Evolutionary conservation across 23 tunicate genomes (phyloP).

Genomic region (Corella eumyota): DNA sequence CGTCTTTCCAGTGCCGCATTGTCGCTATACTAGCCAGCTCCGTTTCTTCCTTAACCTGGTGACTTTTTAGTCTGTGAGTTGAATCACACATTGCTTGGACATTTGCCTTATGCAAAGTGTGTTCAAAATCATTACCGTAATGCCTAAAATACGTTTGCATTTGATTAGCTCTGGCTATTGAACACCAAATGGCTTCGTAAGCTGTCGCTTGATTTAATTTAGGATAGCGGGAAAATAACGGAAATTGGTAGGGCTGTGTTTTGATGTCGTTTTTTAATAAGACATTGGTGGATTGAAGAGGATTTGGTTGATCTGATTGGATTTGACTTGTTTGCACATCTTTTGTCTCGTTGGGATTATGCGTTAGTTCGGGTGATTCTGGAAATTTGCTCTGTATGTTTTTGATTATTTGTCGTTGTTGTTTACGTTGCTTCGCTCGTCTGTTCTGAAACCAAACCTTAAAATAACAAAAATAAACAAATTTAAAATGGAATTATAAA

Average conservation of each 20-base stretch:
- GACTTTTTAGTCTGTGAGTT: not conserved
- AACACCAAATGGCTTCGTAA: too few species aligned
- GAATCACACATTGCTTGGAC: too few species aligned
- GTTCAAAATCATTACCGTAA: too few species aligned
- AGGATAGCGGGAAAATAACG: too few species aligned
- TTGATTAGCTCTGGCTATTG: too few species aligned
- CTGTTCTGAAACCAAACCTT: conserved; percentile 85
- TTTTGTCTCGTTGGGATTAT: not conserved
- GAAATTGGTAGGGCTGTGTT: too few species aligned
- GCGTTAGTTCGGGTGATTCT: not conserved
- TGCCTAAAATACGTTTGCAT: too few species aligned
- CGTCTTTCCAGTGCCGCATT: conserved; percentile 13
- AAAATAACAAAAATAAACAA: not conserved
- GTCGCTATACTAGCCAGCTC: conserved; percentile 18
- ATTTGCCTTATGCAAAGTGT: too few species aligned
- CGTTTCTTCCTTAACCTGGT: not conserved
- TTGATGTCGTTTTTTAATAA: too few species aligned
- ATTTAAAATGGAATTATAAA: not conserved
- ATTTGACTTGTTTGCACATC: not conserved
- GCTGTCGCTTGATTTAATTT: too few species aligned
- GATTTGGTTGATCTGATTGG: not conserved
- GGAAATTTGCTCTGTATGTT: not conserved
- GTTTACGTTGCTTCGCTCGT: conserved; percentile 51
- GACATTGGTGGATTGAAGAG: not conserved
- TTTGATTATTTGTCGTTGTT: conserved; percentile 16